A percentile compares a stretch with the other conserved stretches of the same genome.
phyloP scores from a whole-genome alignment of 2,113 vertebrate species.

The Lepisosteus oculatus region DNA sequence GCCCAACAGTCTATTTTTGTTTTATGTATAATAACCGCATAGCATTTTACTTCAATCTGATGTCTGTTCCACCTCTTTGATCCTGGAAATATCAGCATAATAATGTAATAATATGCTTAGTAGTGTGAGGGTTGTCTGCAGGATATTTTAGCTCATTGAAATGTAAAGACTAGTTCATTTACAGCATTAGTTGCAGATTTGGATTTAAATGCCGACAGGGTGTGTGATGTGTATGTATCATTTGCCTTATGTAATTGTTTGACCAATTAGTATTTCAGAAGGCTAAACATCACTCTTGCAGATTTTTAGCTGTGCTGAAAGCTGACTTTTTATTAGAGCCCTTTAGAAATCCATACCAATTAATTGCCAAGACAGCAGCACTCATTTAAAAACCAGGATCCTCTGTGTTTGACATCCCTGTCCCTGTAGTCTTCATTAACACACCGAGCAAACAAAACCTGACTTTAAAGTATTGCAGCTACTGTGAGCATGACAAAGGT shows the following conservation, averaged over 20 bases:
- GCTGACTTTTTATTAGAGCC: conserved; percentile 1
- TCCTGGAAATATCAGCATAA: too few relatives aligned
- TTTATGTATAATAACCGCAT: too few relatives aligned
- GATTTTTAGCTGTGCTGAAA: conserved; percentile 28
- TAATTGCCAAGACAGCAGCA: conserved; percentile 26
- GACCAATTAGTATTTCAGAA: conserved; percentile 23
- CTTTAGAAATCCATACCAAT: conserved; percentile 40
- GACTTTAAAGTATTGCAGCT: conserved; percentile 30
- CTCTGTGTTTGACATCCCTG: conserved; percentile 26
- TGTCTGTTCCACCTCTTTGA: too few relatives aligned
- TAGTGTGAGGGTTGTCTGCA: too few relatives aligned
- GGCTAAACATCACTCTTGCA: conserved; percentile 23
- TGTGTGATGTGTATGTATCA: background rate
- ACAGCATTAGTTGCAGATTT: too few relatives aligned
- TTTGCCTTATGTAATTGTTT: conserved; percentile 17
- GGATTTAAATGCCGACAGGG: too few relatives aligned
- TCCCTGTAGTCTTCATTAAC: conserved; percentile 45
- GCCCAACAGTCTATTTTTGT: too few relatives aligned
- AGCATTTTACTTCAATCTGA: too few relatives aligned
- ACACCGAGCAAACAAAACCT: conserved; percentile 29
- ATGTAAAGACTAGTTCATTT: too few relatives aligned
- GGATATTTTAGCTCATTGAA: too few relatives aligned
- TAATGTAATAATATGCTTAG: too few relatives aligned
- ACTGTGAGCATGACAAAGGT: background rate
- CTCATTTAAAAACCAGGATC: conserved; percentile 28